Conservation (phyloP, 1,140 invertebrate species). For the Druon quercuslanigerum region DNA sequence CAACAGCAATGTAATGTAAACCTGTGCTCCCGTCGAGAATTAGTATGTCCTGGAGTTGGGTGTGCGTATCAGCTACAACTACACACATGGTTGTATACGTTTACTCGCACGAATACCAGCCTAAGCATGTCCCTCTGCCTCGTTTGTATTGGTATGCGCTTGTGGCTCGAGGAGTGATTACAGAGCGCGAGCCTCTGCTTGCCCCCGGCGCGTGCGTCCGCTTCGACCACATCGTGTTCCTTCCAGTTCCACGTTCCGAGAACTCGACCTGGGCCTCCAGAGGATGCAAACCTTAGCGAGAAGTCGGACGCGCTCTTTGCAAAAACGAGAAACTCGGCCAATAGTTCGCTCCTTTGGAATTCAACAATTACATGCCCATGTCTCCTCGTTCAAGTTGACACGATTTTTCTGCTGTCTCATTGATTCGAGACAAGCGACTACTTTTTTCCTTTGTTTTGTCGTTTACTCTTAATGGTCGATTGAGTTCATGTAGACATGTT, state of each 20-base stretch:
- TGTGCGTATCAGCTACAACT: slow-evolving; percentile 38
- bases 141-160: slow-evolving; percentile 51
- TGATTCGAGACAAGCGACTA: slow-evolving; percentile 3
- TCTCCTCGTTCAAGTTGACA: slow-evolving; percentile 20
- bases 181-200: slow-evolving; percentile 72
- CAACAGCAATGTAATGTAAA: slow-evolving; percentile 40
- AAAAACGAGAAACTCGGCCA: slow-evolving; percentile 30
- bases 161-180: slow-evolving; percentile 69
- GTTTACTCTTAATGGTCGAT: not conserved
- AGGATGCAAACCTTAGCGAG: slow-evolving; percentile 24
- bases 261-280: slow-evolving; percentile 36
- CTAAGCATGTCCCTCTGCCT: slow-evolving; percentile 40
- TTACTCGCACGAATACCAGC: not conserved
- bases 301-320: slow-evolving; percentile 4
- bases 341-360: slow-evolving; percentile 29
- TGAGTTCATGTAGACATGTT: too few species aligned
- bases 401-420: slow-evolving; percentile 24
- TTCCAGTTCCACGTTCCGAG: slow-evolving; percentile 50
- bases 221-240: slow-evolving; percentile 52
- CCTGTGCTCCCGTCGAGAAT: slow-evolving; percentile 51
- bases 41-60: slow-evolving; percentile 51
- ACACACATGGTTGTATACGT: not conserved
- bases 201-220: slow-evolving; percentile 74
- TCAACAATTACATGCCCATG: slow-evolving; percentile 26
- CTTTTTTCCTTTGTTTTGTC: not conserved